These are phyloP conservation scores for Hypolimnas misippus DNA, from an alignment of 2,888 invertebrate species.

Conservation along the genomic window DNA sequence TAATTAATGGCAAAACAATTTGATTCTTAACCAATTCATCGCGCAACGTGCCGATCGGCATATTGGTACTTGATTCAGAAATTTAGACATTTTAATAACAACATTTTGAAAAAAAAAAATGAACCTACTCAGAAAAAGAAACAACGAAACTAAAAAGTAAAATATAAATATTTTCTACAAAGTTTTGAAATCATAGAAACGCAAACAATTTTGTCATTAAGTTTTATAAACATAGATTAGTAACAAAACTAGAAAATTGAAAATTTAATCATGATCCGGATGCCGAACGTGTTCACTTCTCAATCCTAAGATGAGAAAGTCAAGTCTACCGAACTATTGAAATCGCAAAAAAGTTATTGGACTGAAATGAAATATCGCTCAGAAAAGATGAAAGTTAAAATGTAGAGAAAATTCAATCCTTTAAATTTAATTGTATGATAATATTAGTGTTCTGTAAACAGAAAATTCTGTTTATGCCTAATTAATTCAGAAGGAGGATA, in stretches of 20 bases:
- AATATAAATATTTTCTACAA: too few relatives aligned
- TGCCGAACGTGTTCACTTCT: neutral
- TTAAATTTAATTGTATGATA: neutral
- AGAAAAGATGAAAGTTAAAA: constrained; percentile 10
- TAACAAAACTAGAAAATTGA: too few relatives aligned
- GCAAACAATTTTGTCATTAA: too few relatives aligned
- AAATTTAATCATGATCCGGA: neutral
- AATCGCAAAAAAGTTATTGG: constrained; percentile 19
- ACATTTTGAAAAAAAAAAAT: too few relatives aligned
- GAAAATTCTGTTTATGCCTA: neutral
- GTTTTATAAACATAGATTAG: too few relatives aligned
- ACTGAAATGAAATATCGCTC: constrained; percentile 18
- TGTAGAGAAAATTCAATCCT: constrained; percentile 8
- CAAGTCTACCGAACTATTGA: constrained; percentile 20
- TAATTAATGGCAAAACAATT: neutral
- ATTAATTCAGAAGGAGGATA: too few relatives aligned
- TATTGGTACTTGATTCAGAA: too few relatives aligned
- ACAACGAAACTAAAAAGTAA: too few relatives aligned
- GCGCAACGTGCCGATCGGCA: too few relatives aligned
- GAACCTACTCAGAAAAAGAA: too few relatives aligned
- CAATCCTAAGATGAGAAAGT: constrained; percentile 10
- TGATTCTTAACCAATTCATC: neutral
- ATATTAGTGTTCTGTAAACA: neutral
- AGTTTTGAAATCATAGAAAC: too few relatives aligned
- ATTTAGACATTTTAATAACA: too few relatives aligned